These are phyloP conservation scores for Ormia ochracea DNA, from an alignment of 2,888 invertebrate genomes.

Conservation along the genomic window DNA sequence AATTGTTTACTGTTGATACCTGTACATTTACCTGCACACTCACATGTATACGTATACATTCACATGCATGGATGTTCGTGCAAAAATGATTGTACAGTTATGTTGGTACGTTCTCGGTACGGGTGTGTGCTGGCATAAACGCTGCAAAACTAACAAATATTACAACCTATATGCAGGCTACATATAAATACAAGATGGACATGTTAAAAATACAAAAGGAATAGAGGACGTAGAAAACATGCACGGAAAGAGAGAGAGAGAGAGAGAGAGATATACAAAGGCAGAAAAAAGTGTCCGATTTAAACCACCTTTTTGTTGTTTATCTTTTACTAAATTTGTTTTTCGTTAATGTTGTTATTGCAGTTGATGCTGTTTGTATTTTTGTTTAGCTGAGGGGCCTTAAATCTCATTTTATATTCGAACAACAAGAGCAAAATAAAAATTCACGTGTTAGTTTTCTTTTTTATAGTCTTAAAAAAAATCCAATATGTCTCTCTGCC, in stretches of 20 bases:
- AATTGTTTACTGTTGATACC: constrained; percentile 47
- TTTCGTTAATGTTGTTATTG: constrained; percentile 25
- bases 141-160: background rate
- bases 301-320: constrained; percentile 50
- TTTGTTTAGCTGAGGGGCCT: constrained; percentile 50
- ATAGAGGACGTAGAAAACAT: background rate
- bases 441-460: constrained; percentile 4
- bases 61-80: background rate
- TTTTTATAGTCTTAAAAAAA: background rate
- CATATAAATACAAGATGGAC: constrained; percentile 31
- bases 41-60: background rate
- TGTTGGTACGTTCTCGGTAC: background rate
- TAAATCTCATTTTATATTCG: constrained; percentile 55
- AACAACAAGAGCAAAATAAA: constrained; percentile 36
- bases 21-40: constrained; percentile 2
- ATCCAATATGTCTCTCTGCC: constrained; percentile 8
- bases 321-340: constrained; percentile 31
- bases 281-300: background rate
- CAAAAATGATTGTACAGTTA: background rate
- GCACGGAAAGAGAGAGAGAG: background rate
- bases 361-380: constrained; percentile 20
- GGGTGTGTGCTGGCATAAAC: background rate
- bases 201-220: constrained; percentile 12
- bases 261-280: background rate
- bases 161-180: background rate